Conservation (phyloP, 2,888 invertebrate species). For the Axea sp. region DNA sequence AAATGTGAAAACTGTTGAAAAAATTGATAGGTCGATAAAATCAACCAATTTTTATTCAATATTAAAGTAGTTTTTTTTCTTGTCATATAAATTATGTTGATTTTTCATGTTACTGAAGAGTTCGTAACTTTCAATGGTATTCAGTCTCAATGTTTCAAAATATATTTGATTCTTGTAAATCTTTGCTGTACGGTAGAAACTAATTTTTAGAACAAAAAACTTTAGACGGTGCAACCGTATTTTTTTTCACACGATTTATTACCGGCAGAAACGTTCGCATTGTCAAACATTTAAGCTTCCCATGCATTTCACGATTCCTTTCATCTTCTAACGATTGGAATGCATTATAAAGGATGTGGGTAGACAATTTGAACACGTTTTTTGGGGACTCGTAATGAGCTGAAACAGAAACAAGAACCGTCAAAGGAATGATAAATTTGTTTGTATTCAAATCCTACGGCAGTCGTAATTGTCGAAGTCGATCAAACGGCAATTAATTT, state of each 20-base stretch:
- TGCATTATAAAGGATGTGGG: slow-evolving; percentile 36
- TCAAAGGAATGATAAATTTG: slow-evolving; percentile 22
- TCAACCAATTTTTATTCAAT: too few relatives aligned
- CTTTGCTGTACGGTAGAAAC: too few relatives aligned
- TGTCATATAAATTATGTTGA: too few relatives aligned
- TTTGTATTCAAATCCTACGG: slow-evolving; percentile 15
- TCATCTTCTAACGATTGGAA: slow-evolving; percentile 54
- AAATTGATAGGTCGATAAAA: too few relatives aligned
- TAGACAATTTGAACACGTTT: slow-evolving; percentile 31
- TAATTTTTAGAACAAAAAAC: too few relatives aligned
- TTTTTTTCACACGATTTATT: slow-evolving; percentile 58
- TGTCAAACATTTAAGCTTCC: slow-evolving; percentile 43
- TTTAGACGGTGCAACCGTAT: slow-evolving; percentile 43
- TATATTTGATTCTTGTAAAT: too few relatives aligned
- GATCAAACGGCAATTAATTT: not conserved
- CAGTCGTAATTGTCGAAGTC: not conserved
- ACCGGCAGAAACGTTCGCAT: slow-evolving; percentile 54
- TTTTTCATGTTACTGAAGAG: too few relatives aligned
- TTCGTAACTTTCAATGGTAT: too few relatives aligned
- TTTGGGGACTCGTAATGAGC: slow-evolving; percentile 30
- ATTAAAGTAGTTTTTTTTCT: too few relatives aligned
- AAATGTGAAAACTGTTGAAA: too few relatives aligned
- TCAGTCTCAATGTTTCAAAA: too few relatives aligned
- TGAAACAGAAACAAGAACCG: not conserved
- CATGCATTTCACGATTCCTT: slow-evolving; percentile 35